These are phyloP conservation scores for Pelobates fuscus DNA, from an alignment of 2,113 vertebrate species.

Conservation along the genomic window DNA sequence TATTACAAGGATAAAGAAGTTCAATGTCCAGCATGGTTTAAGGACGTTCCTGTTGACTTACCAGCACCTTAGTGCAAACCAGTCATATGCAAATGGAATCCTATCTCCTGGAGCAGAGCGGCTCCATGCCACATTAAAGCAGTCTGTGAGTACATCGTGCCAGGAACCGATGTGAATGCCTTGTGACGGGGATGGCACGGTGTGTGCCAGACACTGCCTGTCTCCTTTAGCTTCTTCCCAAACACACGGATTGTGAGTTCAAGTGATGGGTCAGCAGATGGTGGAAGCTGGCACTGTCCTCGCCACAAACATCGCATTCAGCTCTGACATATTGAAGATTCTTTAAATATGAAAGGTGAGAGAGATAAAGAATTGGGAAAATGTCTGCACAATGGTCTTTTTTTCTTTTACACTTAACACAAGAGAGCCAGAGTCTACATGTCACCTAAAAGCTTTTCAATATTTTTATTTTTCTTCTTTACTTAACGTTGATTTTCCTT, in stretches of 20 bases:
- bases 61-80: not conserved
- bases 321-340: not conserved
- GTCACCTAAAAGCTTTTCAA: too few relatives aligned
- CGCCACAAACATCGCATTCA: not conserved
- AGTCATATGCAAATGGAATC: not conserved
- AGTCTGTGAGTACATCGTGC: not conserved
- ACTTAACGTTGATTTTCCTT: too few relatives aligned
- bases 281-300: not conserved
- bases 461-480: too few relatives aligned
- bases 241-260: not conserved
- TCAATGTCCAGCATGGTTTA: not conserved
- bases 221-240: not conserved
- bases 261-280: constrained; percentile 22
- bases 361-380: too few relatives aligned
- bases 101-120: not conserved
- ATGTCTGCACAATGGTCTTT: too few relatives aligned
- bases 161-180: not conserved
- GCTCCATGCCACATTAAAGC: not conserved
- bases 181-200: not conserved
- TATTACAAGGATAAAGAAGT: not conserved
- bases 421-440: too few relatives aligned
- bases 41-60: not conserved
- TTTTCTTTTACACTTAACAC: too few relatives aligned
- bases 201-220: constrained; percentile 10
- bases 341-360: not conserved